A percentile compares a stretch with the other conserved stretches of the same genome.
Conservation (phyloP, 1,140 invertebrate species). For the Zeugodacus cucurbitae region DNA sequence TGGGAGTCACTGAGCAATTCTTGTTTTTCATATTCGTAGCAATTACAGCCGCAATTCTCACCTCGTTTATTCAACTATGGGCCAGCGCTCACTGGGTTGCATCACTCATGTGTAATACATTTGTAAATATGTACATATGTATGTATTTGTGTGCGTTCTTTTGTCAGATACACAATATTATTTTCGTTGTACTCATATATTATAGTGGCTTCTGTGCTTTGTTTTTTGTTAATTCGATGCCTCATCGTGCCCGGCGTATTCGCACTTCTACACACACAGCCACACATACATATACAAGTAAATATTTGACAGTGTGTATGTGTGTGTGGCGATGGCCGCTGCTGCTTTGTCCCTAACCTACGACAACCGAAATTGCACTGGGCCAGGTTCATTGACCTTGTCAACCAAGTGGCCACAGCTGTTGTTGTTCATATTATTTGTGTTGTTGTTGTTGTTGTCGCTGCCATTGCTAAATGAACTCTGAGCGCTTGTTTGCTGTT, state of each 20-base stretch:
- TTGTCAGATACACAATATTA: background rate
- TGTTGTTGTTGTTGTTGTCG: background rate
- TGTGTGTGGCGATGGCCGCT: background rate
- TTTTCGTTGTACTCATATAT: background rate
- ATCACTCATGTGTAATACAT: background rate
- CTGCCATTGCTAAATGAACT: slow-evolving; percentile 5
- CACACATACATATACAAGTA: background rate
- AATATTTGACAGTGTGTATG: background rate
- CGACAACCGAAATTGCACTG: slow-evolving; percentile 33
- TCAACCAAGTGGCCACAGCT: background rate
- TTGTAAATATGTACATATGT: background rate
- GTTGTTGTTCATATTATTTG: background rate
- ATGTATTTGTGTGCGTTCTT: background rate
- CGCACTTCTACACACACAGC: background rate
- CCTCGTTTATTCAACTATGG: no score
- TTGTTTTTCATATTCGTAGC: no score
- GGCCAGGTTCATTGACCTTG: slow-evolving; percentile 37
- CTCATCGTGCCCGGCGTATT: background rate
- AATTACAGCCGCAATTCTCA: no score
- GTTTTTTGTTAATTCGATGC: background rate
- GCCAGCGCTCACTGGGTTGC: background rate
- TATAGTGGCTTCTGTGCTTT: background rate
- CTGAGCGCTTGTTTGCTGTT: background rate
- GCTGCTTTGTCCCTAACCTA: slow-evolving; percentile 40
- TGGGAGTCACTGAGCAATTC: no score